These are phyloP conservation scores for Netelia inedita DNA, from an alignment of 2,888 invertebrate species.

Conservation along the genomic window DNA sequence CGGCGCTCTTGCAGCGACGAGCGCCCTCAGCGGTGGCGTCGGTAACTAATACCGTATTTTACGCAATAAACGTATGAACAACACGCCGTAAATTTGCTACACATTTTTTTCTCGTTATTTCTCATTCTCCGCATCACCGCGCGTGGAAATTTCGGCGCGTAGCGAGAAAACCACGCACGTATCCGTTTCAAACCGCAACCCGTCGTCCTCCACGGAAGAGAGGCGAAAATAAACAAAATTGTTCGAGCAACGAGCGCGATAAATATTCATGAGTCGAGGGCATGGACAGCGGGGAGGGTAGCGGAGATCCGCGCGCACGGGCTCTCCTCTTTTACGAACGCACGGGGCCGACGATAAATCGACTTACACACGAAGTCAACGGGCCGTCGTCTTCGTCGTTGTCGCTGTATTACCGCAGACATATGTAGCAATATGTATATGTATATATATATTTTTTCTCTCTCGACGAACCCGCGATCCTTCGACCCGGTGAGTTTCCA, in stretches of 20 bases:
- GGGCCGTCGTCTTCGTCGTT: constrained; percentile 69
- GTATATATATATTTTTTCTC: constrained; percentile 2
- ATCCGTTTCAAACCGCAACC: not conserved
- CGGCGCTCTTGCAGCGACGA: not conserved
- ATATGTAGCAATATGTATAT: constrained; percentile 3
- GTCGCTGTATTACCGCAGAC: constrained; percentile 55
- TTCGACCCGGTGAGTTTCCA: constrained; percentile 61
- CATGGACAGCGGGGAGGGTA: constrained; percentile 32
- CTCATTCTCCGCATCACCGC: not conserved
- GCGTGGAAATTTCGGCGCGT: not conserved
- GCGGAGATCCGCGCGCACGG: constrained; percentile 17
- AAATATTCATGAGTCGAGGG: constrained; percentile 76
- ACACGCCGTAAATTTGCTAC: not conserved
- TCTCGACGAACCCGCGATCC: constrained; percentile 33
- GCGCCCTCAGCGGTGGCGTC: not conserved
- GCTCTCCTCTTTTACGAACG: constrained; percentile 46
- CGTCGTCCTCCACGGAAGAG: constrained; percentile 22
- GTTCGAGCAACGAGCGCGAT: constrained; percentile 70
- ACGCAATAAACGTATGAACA: not conserved
- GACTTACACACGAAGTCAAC: constrained; percentile 74
- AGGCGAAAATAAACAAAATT: constrained; percentile 71
- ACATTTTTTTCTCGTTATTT: not conserved
- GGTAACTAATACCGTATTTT: not conserved
- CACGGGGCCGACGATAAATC: constrained; percentile 73
- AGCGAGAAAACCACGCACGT: too few relatives aligned